These are phyloP conservation scores for Drosophila virilis DNA, from an alignment of 1,140 invertebrate species.

Conservation along the genomic window DNA sequence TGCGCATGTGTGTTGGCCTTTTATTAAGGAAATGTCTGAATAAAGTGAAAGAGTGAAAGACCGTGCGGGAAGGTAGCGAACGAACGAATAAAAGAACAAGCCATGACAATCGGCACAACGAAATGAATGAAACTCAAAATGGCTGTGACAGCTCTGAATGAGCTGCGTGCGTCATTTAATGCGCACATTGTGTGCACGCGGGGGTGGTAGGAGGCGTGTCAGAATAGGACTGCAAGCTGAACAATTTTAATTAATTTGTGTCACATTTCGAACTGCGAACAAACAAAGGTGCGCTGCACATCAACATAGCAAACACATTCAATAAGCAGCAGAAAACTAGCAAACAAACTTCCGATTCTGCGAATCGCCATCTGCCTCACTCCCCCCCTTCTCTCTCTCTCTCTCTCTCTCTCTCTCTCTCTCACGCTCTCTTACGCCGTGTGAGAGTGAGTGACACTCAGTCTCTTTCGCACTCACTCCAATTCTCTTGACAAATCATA, in stretches of 20 bases:
- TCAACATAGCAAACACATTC: constrained; percentile 33
- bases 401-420: background rate
- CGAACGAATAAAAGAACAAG: constrained; percentile 19
- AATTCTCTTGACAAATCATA: constrained; percentile 31
- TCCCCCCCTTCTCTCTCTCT: background rate
- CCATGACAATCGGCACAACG: constrained; percentile 21
- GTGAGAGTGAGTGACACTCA: too few species aligned
- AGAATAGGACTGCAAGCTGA: background rate
- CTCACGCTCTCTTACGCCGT: background rate
- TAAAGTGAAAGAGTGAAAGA: constrained; percentile 18
- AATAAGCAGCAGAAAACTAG: constrained; percentile 21
- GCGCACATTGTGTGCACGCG: constrained; percentile 21
- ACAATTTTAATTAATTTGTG: constrained; percentile 57
- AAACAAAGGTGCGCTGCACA: constrained; percentile 31
- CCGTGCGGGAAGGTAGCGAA: background rate
- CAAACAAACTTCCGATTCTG: constrained; percentile 25
- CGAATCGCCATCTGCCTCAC: background rate
- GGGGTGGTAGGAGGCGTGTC: background rate
- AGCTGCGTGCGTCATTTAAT: constrained; percentile 38
- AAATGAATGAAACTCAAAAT: constrained; percentile 30
- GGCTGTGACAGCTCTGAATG: constrained; percentile 23
- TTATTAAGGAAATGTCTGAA: constrained; percentile 34
- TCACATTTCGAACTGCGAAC: constrained; percentile 22
- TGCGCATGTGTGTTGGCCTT: constrained; percentile 20
- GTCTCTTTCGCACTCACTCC: too few species aligned